A percentile compares a stretch with the other conserved stretches of the same genome.
These are phyloP conservation scores for Microctonus hyperodae DNA, from an alignment of 2,888 invertebrate species.

Conservation along the genomic window DNA sequence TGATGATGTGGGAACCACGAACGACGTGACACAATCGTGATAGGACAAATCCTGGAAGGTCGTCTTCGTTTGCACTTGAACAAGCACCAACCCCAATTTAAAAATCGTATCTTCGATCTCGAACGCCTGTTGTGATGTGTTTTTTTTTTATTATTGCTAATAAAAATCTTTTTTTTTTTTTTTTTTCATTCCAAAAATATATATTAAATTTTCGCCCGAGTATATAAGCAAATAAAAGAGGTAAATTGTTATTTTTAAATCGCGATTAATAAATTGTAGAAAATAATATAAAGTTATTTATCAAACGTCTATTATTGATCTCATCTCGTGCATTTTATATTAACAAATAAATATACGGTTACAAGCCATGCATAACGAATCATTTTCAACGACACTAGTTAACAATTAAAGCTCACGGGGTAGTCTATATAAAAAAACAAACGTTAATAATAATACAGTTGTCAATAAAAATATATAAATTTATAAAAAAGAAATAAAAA, in stretches of 20 bases:
- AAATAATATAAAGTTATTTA: neutral
- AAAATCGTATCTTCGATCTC: conserved; percentile 45
- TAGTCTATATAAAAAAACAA: neutral
- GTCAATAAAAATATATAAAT: neutral
- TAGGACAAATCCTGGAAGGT: conserved; percentile 46
- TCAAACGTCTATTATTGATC: neutral
- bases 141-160: conserved; percentile 21
- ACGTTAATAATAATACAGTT: neutral
- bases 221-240: too few relatives aligned
- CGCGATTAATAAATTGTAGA: neutral
- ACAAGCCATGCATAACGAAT: conserved; percentile 2
- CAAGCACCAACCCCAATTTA: conserved; percentile 47
- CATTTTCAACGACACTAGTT: neutral
- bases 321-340: neutral
- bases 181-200: neutral
- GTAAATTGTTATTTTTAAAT: too few relatives aligned
- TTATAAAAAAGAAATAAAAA: neutral
- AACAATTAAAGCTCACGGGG: neutral
- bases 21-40: conserved; percentile 46
- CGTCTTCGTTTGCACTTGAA: conserved; percentile 47
- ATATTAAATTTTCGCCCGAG: neutral
- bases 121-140: conserved; percentile 49
- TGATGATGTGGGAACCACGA: conserved; percentile 47
- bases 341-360: neutral
- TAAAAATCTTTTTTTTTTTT: conserved; percentile 9